These are phyloP conservation scores for Ammodytes marinus DNA, from an alignment of 2,113 vertebrate genomes.

Conservation along the genomic window DNA sequence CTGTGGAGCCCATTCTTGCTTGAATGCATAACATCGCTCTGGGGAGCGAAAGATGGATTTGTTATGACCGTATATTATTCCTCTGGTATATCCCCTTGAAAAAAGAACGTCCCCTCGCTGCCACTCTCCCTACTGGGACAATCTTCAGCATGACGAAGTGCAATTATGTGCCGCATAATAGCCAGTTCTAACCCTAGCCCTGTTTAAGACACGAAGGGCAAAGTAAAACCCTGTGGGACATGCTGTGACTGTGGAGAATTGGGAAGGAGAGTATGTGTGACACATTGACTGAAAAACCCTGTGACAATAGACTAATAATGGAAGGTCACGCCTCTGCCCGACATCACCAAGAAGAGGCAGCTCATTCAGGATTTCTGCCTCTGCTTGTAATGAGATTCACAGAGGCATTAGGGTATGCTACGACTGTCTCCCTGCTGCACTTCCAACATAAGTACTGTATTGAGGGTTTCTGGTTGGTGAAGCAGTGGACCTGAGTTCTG, in stretches of 20 bases:
- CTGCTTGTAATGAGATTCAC: conserved; percentile 37
- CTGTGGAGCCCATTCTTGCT: conserved; percentile 50
- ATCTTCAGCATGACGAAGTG: conserved; percentile 81
- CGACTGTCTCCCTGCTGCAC: conserved; percentile 24
- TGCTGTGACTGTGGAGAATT: conserved; percentile 72
- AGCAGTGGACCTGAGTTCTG: not conserved
- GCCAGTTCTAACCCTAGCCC: conserved; percentile 77
- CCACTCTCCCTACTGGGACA: conserved; percentile 72
- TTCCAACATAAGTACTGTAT: conserved; percentile 23
- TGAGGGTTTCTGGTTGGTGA: not conserved
- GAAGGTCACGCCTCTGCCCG: conserved; percentile 70
- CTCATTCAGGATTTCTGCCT: conserved; percentile 64
- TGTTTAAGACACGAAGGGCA: conserved; percentile 76
- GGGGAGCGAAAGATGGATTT: conserved; percentile 76
- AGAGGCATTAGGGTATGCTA: conserved; percentile 43
- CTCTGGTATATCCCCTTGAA: conserved; percentile 67
- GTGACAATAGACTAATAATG: conserved; percentile 77
- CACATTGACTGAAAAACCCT: conserved; percentile 72
- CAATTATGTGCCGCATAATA: conserved; percentile 81
- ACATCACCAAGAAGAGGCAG: conserved; percentile 52
- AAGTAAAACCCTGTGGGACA: conserved; percentile 65
- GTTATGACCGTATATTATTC: conserved; percentile 69
- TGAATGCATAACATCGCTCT: conserved; percentile 66
- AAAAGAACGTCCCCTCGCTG: conserved; percentile 59
- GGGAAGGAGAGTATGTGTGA: conserved; percentile 71